Base-by-base conservation (phyloP, 2,888 invertebrate genomes). In the Hirtodrosophila alboralis region DNA sequence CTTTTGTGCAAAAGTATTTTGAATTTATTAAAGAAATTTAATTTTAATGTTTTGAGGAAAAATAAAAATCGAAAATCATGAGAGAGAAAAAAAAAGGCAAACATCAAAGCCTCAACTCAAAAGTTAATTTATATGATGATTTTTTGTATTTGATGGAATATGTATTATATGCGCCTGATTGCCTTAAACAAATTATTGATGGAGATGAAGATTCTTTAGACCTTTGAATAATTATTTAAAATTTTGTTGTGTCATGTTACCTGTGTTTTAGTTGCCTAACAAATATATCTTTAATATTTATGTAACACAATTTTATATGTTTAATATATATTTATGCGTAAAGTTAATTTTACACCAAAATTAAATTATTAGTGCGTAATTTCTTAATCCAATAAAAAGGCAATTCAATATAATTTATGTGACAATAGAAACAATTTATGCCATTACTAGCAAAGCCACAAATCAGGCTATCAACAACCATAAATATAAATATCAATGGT, bases 401-500 rank as follows among this genome's bases (percentile, higher is more conserved):
- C 1, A 28, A 28, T 56, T 21, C 9, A 36, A 28, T 38, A 21
- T 13, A 38, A 33, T 38, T 21, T 34, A 3, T 30, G 34, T 13
- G 12, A 14, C 27, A 52, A 34, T 30, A 8, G 8, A 23, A 26
- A 12, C 21, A 36, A 51, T 54, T 36, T 28, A 40, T 30, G 36
- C 36, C 4, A 30, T 34, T 30, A 40, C 12, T 3, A 30, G 27
- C 3, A 47, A 7, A 47, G 34, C 48, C 44, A 41, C 48, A 57
- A 63, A 57, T 67, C 56, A 48, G 30, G 4, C 37, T 21, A 28
- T 36, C 40, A 45, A 48, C 16, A 48, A 4, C 13, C 27, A 52
- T 71, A 70, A 64, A 70, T 63, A 52, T 71, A 70, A 64, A 70
- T 63, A 56, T 47, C 14, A 21, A 41, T 41, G 48, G 13, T 49